phyloP scores from a whole-genome alignment of 1,140 invertebrate genomes.

The Potamilus streckersoni region DNA sequence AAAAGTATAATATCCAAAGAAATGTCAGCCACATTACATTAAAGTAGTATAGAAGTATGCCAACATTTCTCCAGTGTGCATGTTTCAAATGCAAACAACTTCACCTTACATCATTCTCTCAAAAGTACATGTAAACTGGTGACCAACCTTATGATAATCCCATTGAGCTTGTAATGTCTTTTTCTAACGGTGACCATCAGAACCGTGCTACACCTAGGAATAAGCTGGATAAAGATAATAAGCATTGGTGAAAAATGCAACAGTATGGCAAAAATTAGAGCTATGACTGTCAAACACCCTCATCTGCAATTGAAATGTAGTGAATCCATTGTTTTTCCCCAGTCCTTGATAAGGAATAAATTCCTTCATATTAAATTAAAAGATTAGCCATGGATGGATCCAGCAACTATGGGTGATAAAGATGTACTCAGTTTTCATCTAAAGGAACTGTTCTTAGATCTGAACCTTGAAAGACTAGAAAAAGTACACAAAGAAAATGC shows the following conservation, averaged over 20 bases:
- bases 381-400: constrained; percentile 11
- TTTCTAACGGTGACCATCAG: not conserved
- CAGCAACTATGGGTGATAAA: not conserved
- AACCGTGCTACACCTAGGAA: not conserved
- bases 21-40: no score
- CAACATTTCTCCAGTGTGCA: no score
- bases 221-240: not conserved
- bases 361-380: constrained; percentile 8
- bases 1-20: no score
- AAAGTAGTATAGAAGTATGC: no score
- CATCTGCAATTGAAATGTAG: not conserved
- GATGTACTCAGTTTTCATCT: not conserved
- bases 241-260: not conserved
- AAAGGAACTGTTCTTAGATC: constrained; percentile 3
- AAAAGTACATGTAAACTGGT: no score
- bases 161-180: not conserved
- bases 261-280: constrained; percentile 1
- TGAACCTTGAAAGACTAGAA: not conserved
- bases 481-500: constrained; percentile 9
- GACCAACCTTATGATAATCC: not conserved
- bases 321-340: constrained; percentile 1
- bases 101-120: no score
- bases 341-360: constrained; percentile 2
- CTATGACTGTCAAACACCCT: not conserved
- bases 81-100: no score